A percentile compares a stretch with the other conserved stretches of the same genome.
Evolutionary conservation across 2,888 invertebrate species (phyloP).

Genomic region (Trachelus troglodyta): DNA sequence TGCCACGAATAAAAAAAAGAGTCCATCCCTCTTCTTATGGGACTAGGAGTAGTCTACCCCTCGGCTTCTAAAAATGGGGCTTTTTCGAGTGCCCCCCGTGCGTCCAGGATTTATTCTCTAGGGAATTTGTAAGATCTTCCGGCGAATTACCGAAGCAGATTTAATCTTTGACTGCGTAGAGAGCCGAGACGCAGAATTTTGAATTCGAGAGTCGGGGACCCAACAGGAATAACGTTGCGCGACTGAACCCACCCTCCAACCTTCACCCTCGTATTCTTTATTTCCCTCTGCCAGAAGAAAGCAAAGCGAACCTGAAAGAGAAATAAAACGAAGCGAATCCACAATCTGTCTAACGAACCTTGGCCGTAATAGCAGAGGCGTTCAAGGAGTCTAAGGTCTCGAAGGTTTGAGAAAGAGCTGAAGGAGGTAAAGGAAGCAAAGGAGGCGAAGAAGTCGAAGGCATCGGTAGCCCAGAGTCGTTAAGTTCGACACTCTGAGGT

Average conservation of each 20-base stretch:
- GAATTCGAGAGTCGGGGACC: neutral
- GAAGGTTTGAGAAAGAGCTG: neutral
- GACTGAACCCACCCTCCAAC: neutral
- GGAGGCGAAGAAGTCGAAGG: conserved; percentile 8
- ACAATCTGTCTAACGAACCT: neutral
- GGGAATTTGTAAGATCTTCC: conserved; percentile 33
- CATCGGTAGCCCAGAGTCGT: neutral
- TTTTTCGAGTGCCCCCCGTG: conserved; percentile 23
- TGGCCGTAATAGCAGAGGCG: neutral
- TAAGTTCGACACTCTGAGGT: neutral
- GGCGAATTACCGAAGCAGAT: conserved; percentile 39
- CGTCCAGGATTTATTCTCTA: conserved; percentile 36
- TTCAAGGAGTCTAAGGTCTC: neutral
- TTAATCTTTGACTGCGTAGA: conserved; percentile 34
- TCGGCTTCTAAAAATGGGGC: conserved; percentile 14
- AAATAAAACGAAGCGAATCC: neutral
- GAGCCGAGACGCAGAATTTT: neutral
- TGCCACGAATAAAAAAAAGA: conserved; percentile 31
- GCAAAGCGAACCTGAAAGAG: neutral
- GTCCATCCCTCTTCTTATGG: conserved; percentile 27
- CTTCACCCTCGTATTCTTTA: neutral
- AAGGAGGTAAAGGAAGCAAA: neutral
- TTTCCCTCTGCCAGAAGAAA: neutral
- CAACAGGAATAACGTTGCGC: neutral
- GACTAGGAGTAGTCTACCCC: conserved; percentile 16